phyloP scores from a whole-genome alignment of 2,113 vertebrate genomes.

The Thamnophis sirtalis region DNA sequence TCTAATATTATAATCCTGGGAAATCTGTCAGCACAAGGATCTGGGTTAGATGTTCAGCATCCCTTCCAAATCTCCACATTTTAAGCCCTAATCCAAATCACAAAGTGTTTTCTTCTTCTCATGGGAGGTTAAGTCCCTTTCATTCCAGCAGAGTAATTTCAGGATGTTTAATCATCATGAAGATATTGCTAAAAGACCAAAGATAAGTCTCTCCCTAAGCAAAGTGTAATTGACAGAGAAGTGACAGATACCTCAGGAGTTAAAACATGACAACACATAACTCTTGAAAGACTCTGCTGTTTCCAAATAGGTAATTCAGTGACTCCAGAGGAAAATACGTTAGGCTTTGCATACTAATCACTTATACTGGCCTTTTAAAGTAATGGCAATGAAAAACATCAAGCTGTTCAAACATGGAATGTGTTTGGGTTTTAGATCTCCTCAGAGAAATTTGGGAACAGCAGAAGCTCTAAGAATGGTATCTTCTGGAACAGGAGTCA shows the following conservation, averaged over 20 bases:
- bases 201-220: neutral
- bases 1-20: neutral
- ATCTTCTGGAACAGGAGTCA: too few relatives aligned
- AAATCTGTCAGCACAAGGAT: neutral
- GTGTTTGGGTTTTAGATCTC: neutral
- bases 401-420: neutral
- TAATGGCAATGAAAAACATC: neutral
- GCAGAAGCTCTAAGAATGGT: neutral
- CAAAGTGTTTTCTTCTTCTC: neutral
- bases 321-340: neutral
- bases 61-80: neutral
- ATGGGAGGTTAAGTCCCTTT: neutral
- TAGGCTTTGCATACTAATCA: neutral
- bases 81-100: accelerated
- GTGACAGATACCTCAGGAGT: constrained; percentile 17
- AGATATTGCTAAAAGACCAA: neutral
- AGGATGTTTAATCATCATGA: neutral
- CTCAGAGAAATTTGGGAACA: neutral
- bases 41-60: neutral
- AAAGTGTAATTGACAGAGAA: neutral
- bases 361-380: neutral
- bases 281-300: neutral
- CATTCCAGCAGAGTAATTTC: neutral
- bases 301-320: neutral
- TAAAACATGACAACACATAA: neutral